phyloP scores from a whole-genome alignment of 1,140 invertebrate genomes.

The Mizuhopecten yessoensis region DNA sequence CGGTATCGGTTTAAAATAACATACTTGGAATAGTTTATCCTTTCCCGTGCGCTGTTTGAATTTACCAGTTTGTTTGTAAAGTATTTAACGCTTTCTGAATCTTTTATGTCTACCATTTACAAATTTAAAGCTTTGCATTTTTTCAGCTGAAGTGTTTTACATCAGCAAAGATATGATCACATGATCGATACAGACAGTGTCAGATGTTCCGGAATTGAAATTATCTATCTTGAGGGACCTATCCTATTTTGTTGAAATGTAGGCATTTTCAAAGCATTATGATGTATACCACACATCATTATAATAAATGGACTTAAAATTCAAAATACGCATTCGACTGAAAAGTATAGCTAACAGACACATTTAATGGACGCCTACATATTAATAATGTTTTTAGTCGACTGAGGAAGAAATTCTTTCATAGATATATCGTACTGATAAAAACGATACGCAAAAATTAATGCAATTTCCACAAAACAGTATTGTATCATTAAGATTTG shows the following conservation, averaged over 20 bases:
- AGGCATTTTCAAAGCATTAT: background rate
- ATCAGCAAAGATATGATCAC: background rate
- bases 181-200: background rate
- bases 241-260: background rate
- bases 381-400: background rate
- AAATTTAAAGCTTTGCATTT: background rate
- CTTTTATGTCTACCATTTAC: background rate
- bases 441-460: background rate
- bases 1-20: background rate
- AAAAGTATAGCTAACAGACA: background rate
- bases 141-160: background rate
- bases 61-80: background rate
- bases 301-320: slow-evolving; percentile 3
- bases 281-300: background rate
- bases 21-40: slow-evolving; percentile 20
- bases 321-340: slow-evolving; percentile 20
- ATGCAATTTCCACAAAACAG: background rate
- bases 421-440: background rate
- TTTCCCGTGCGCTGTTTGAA: background rate
- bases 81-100: background rate
- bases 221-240: background rate
- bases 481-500: no score
- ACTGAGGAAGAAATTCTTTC: background rate
- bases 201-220: background rate
- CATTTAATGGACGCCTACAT: background rate